Conservation (phyloP, 2,797 vertebrate species). For the Mormyrus hasselquistii region DNA sequence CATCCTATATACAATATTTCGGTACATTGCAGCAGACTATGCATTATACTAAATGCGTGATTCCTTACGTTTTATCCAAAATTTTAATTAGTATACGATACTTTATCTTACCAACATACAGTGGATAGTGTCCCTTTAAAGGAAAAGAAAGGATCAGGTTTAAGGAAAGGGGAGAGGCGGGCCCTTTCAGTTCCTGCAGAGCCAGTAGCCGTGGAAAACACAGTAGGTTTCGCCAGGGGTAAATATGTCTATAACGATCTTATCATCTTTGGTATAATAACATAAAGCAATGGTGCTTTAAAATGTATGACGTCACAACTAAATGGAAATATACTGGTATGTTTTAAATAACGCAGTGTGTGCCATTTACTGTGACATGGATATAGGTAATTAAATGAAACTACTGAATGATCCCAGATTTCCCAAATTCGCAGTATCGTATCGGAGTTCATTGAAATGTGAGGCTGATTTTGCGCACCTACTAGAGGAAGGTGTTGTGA, state of each 20-base stretch:
- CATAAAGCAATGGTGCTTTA: neutral
- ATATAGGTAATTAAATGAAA: neutral
- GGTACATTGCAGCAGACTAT: neutral
- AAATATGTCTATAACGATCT: neutral
- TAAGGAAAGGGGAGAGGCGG: neutral
- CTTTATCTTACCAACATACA: neutral
- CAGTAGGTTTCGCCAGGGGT: neutral
- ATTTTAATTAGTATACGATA: neutral
- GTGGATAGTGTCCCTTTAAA: neutral
- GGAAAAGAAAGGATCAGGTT: neutral
- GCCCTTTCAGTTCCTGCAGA: too few relatives aligned
- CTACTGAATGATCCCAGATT: neutral
- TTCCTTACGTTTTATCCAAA: neutral
- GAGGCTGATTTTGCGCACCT: neutral
- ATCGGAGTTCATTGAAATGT: neutral
- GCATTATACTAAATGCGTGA: neutral
- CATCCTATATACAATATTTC: neutral
- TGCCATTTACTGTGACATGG: neutral
- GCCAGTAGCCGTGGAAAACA: neutral
- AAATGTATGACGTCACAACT: neutral
- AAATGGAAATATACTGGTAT: neutral
- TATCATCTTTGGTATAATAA: neutral
- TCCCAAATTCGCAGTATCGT: neutral
- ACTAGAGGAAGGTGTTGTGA: neutral
- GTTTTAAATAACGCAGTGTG: neutral